Evolutionary conservation across 2,797 vertebrate genomes (phyloP), one percentile per base, ranked within the genome.

Genomic region (Uromys caudimaculatus): DNA sequence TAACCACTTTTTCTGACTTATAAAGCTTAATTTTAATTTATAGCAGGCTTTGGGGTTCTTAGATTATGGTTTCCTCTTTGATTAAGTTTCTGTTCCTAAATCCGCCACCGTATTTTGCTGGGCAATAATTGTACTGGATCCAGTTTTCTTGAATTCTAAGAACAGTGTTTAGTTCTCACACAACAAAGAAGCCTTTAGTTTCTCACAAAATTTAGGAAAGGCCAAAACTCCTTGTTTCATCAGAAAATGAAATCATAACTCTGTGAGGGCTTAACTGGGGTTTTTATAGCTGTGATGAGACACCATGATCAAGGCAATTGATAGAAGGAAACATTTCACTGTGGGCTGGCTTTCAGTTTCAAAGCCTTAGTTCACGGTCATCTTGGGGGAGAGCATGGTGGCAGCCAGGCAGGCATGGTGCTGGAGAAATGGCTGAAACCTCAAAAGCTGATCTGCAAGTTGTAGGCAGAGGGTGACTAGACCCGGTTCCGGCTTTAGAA

Each of bases 211-310:
- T 87, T 79, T 90, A 69, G 60, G 67, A 88, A 95, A 47, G 35
- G 11, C 24, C 76, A 32, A 91, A 29, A 8, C 12, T 75, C 73
- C 35, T 11, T 7, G 16, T 83, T 92, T 94, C 32, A 79, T 87
- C 47, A 84, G 24, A 94, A 95, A 96, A 27, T 35, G 17, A 91
- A 92, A 87, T 94, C 38, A 60, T 76, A 94, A 89, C 90, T 27
- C 13, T 79, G 29, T 52, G 83, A 85, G 35, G 35, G 67, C 19
- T 82, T 84, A 47, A 62, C 10, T 64, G 41, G 29, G 16, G 27
- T 35, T 64, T 21, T 11, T 35, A 62, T 47, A 35, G 27, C 41
- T 35, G 10, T 47, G 58, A 64, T 44, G 58, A 47, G 62, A 64
- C 38, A 12, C 17, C 58, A 44, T 3, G 8, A 47, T 44, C 24